Base-by-base conservation (phyloP, 35 echinoderm and acorn worm genomes). In the Amphiura filiformis region DNA sequence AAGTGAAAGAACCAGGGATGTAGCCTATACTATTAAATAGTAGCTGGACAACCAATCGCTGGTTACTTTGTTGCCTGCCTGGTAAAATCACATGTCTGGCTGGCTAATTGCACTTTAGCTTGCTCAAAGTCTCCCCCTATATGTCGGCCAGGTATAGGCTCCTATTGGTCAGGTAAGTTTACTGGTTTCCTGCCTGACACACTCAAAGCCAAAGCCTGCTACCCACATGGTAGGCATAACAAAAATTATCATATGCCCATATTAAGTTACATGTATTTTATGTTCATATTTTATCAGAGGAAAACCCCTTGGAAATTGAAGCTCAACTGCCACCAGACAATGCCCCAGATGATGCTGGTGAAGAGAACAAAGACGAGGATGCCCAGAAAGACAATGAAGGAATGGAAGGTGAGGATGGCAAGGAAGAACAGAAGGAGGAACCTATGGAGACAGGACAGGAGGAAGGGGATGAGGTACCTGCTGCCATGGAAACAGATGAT, bases 301-400 rank as follows among this genome's bases (percentile, higher is more conserved):
- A 81, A 52, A 97, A 97, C 80, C 95, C 95, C 75, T 79, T 97
- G 37, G 95, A 97, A 31, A 97, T 97, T 85, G 91, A 93, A 47
- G 90, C 84, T 32, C 76, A 86, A 75, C 26, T 85, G 18, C 86
- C 86, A 30, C 88, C 93, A 17, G 80, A 93, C 36, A 82, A 88
- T 13, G 38, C 84, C 12, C 76, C 57, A 1, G 87, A 65, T 49
- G 84, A 80, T 31, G 39, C 31, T 39, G 81, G 37, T 36, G 81
- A 77, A 17, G 57, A 87, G 35, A 87, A 79, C 31, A 87, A 86
- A 5, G 38, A 90, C 0, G 87, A 65, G 56, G 84, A 80, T 31
- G n/a, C n/a, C n/a, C 77, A 44, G 26, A 85, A 83, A 75, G 80
- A 87, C 18, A 38, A 83, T 17, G 80, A 81, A n/a, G 83, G 39